Evolutionary conservation across 2,797 vertebrate species (phyloP), one percentile per base, ranked within the genome.

Genomic region (Onychomys leucogaster): DNA sequence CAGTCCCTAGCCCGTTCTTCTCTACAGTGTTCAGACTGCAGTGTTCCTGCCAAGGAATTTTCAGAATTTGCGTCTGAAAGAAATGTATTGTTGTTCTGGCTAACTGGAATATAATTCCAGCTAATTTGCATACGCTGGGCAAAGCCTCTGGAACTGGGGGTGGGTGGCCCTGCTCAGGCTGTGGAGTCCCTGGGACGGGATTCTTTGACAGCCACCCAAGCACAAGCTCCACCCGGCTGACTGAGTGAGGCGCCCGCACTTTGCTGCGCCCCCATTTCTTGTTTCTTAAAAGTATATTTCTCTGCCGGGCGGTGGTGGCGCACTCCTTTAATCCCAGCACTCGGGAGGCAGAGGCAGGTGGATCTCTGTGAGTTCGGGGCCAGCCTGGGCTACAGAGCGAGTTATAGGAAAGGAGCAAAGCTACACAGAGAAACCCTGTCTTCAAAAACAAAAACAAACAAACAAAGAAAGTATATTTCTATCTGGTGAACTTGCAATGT

Each of bases 41-140:
- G 80, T 29, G 34, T 75, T 85, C 59, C 37, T 92, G 57, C 63
- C 89, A 82, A 95, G 41, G 43, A 90, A 80, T 87, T 91, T 95
- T 63, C 84, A 93, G 88, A 93, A 83, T 92, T 71, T 81, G 43
- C 5, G 34, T 90, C 69, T 95, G 90, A 93, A 93, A 95, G 80
- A 93, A 89, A 85, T 93, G 49, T 57, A 76, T 52, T 92, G n/a
- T 92, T 94, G 71, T 34, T 57, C 46, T 86, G 91, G 59, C 27
- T 57, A 94, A 82, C 61, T 67, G 87, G 69, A 85, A 65, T 91
- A 52, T 17, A 43, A 85, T 55, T 52, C 78, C 77, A 94, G 67
- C 11, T 67, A 89, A 46, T 52, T 59, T 34, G 21, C 49, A 77
- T 57, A 59, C n/a, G 3, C 1, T 88, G 82, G 67, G 71, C 86